These are phyloP conservation scores for Syngnathus typhle DNA, from an alignment of 2,113 vertebrate genomes.

Conservation along the genomic window DNA sequence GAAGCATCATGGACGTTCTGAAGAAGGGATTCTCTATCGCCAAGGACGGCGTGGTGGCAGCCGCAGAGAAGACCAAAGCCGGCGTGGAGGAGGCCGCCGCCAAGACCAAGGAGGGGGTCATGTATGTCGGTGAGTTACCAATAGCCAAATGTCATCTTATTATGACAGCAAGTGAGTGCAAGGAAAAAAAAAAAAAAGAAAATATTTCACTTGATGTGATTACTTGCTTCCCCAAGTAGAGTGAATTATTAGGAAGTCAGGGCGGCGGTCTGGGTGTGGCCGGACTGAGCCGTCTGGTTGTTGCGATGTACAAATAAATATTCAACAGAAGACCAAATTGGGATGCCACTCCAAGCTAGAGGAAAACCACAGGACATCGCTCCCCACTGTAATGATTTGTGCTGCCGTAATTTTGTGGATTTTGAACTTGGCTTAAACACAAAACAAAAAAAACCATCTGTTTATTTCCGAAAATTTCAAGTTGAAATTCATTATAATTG, in stretches of 20 bases:
- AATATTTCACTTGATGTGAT: neutral
- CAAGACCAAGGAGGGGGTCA: slow-evolving; percentile 96
- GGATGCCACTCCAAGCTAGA: neutral
- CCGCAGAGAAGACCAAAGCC: slow-evolving; percentile 93
- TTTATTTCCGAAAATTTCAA: too few relatives aligned
- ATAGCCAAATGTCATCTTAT: neutral
- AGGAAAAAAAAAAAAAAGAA: too few relatives aligned
- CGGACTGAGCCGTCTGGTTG: neutral
- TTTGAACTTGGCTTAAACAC: too few relatives aligned
- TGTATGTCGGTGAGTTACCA: slow-evolving; percentile 72
- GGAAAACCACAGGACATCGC: too few relatives aligned
- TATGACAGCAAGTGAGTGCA: neutral
- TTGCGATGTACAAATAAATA: neutral
- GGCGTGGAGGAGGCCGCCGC: slow-evolving; percentile 88
- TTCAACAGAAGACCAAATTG: neutral
- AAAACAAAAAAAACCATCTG: too few relatives aligned
- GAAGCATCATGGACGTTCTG: slow-evolving; percentile 81
- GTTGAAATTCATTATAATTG: too few relatives aligned
- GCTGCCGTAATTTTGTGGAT: too few relatives aligned
- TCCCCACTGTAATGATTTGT: too few relatives aligned
- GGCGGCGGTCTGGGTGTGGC: slow-evolving; percentile 1
- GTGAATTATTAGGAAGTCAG: neutral
- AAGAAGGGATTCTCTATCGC: slow-evolving; percentile 95
- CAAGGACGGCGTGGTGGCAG: slow-evolving; percentile 89
- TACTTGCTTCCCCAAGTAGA: neutral